Evolutionary conservation across 2,113 vertebrate species (phyloP).

Genomic region (Clarias macrocephalus): DNA sequence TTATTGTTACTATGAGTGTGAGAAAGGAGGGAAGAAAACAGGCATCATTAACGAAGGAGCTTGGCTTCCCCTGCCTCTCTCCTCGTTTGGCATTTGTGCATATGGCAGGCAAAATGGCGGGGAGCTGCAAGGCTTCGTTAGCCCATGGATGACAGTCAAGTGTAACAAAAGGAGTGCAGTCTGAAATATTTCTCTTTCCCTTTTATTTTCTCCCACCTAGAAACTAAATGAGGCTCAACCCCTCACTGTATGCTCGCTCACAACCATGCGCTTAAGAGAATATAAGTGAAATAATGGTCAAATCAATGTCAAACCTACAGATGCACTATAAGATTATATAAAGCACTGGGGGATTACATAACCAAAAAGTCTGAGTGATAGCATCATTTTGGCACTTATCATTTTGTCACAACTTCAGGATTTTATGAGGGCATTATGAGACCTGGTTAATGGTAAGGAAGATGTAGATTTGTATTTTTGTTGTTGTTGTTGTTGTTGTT

Average conservation of each 20-base stretch:
- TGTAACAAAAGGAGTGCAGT: slow-evolving; percentile 51
- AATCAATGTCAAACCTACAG: not conserved
- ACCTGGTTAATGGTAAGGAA: not conserved
- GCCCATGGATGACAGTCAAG: slow-evolving; percentile 46
- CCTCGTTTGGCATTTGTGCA: slow-evolving; percentile 44
- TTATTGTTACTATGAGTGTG: slow-evolving; percentile 16
- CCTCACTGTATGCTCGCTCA: not conserved
- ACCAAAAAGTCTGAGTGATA: not conserved
- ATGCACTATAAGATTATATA: not conserved
- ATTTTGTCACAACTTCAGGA: not conserved
- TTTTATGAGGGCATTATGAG: not conserved
- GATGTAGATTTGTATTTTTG: not conserved
- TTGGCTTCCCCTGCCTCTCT: slow-evolving; percentile 31
- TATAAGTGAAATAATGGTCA: not conserved
- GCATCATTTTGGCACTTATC: too few species aligned
- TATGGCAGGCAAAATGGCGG: slow-evolving; percentile 56
- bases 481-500: not conserved
- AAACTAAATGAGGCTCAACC: slow-evolving; percentile 21
- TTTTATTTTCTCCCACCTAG: slow-evolving; percentile 22
- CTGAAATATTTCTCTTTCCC: slow-evolving; percentile 43
- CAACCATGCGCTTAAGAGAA: too few species aligned
- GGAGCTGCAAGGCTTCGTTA: slow-evolving; percentile 54
- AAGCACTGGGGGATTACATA: slow-evolving; percentile 6
- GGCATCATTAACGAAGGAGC: slow-evolving; percentile 51
- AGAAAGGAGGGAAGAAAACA: slow-evolving; percentile 36